Evolutionary conservation across 2,113 vertebrate species (phyloP), one percentile per base, ranked within the genome.

Genomic region (Gymnocephalus cernua): DNA sequence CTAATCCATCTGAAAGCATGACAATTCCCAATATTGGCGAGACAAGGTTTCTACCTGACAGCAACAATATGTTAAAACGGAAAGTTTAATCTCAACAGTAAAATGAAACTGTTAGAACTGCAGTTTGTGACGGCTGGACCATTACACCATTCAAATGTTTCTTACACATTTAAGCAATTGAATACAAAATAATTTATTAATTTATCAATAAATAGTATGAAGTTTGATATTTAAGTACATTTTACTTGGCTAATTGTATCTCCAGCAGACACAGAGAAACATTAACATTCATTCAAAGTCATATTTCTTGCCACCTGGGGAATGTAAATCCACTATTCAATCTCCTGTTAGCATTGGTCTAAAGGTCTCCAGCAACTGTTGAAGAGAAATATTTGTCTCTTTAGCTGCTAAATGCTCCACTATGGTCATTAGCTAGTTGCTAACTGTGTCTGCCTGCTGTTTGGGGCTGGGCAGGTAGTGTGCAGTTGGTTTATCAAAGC

Each of bases 191-290:
- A 11, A 3, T 41, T 11, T 41, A 41, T 11, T 41, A 41, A 41
- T 41, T 41, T 41, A 41, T 41, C 38, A 41, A 41, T 41, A 41
- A 11, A 41, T 41, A 11, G 38, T 41, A 41, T 41, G 11, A 41
- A 2, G 10, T 38, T 67, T 66, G 6, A 27, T 19, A 65, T 38
- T 13, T 47, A 41, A 71, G n/a, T 19, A 19, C 3, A 57, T 71
- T 56, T 71, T 41, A 44, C 21, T 56, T 72, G 63, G 64, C 13
- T 45, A 38, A 78, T 71, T 67, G 68, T 27, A 47, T 61, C 38
- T 54, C 18, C 47, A 66, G 59, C 67, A 73, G 35, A 56, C 29
- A 21, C 2, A 3, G n/a, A 61, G 35, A 8, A 70, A 48, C 70
- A 74, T 56, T 35, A 29, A 19, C 19, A 74, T 70, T 70, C 41